These are phyloP conservation scores for Bursaphelenchus okinawaensis DNA, from an alignment of 2,888 invertebrate genomes.

Conservation along the genomic window DNA sequence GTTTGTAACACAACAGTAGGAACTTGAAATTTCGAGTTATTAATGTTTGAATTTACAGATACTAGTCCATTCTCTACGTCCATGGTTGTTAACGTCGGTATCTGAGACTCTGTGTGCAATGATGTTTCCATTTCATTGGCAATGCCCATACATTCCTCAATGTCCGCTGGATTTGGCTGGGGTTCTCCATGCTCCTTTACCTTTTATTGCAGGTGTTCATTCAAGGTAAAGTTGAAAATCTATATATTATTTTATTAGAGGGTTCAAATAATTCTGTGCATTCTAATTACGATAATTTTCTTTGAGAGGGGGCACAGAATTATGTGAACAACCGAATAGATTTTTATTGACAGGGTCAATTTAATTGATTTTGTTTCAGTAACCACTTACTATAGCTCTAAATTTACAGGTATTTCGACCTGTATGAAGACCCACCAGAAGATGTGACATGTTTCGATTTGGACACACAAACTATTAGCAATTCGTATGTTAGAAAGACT, in stretches of 20 bases:
- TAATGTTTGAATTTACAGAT: conserved; percentile 27
- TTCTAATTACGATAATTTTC: no score
- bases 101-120: conserved; percentile 86
- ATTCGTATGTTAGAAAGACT: conserved; percentile 52
- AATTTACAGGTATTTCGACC: conserved; percentile 70
- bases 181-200: conserved; percentile 90
- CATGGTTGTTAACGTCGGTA: conserved; percentile 77
- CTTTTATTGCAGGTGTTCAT: conserved; percentile 74
- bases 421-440: conserved; percentile 82
- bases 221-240: conserved; percentile 45
- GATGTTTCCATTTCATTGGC: conserved; percentile 98
- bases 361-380: no score
- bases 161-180: conserved; percentile 90
- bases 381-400: background rate
- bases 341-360: no score
- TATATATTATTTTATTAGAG: no score
- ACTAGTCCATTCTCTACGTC: conserved; percentile 61
- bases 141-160: conserved; percentile 96
- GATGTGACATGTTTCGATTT: conserved; percentile 97
- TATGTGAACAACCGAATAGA: no score
- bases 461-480: conserved; percentile 89
- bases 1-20: no score
- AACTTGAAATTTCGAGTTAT: background rate
- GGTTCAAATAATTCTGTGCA: no score
- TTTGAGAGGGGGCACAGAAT: no score